Evolutionary conservation across 2,113 vertebrate genomes (phyloP).

Genomic region (Parus major): DNA sequence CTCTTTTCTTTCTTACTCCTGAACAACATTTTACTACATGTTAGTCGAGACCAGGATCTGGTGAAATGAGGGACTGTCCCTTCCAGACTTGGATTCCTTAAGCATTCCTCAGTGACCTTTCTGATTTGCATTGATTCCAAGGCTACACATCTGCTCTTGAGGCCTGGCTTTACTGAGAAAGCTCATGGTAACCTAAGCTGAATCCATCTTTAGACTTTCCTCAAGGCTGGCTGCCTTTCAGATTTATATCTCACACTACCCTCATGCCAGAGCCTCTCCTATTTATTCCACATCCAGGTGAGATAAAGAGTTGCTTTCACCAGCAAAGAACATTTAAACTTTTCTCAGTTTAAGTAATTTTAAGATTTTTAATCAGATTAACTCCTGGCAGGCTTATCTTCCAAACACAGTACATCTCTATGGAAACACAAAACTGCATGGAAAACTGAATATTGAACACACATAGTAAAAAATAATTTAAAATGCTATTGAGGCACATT

Average conservation of each 20-base stretch:
- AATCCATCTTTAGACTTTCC: neutral
- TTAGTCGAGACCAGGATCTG: neutral
- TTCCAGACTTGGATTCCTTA: neutral
- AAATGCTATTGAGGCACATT: neutral
- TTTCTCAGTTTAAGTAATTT: neutral
- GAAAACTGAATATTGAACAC: neutral
- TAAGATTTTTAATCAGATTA: slow-evolving; percentile 8
- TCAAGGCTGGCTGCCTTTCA: neutral
- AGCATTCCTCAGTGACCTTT: neutral
- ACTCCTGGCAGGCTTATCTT: neutral
- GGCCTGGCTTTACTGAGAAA: neutral
- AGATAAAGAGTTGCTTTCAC: neutral
- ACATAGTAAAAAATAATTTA: neutral
- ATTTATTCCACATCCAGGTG: neutral
- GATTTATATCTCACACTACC: neutral
- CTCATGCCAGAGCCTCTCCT: neutral
- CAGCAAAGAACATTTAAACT: neutral
- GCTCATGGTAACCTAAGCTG: neutral
- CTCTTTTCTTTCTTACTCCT: neutral
- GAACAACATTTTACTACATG: neutral
- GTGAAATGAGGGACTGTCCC: neutral
- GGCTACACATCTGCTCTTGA: neutral
- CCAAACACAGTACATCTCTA: neutral
- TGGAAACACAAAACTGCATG: neutral
- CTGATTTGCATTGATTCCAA: neutral